Conservation (phyloP, 2,113 vertebrate species). For the Zosterops japonicus region DNA sequence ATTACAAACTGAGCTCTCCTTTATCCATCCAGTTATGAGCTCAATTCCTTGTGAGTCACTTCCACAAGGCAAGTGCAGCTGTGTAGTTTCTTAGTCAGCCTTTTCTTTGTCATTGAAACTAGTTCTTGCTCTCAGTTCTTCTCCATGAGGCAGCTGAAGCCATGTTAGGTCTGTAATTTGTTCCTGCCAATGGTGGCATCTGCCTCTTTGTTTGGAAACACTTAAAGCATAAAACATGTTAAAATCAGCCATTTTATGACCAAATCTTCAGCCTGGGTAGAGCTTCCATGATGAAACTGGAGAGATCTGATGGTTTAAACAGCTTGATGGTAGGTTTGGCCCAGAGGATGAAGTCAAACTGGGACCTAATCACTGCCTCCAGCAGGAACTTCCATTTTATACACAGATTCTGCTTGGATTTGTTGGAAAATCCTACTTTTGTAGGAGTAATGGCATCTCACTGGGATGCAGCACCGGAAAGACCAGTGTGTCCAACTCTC, state of each 20-base stretch:
- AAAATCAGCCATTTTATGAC: background rate
- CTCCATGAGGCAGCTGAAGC: background rate
- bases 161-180: background rate
- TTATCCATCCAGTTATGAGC: background rate
- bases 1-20: background rate
- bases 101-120: constrained; percentile 22
- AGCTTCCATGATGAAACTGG: background rate
- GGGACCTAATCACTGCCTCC: background rate
- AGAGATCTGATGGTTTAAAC: background rate
- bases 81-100: constrained; percentile 1
- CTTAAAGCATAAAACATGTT: fast-evolving
- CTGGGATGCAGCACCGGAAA: background rate
- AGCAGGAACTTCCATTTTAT: background rate
- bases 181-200: background rate
- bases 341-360: background rate
- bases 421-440: background rate
- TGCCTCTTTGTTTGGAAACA: background rate
- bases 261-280: background rate
- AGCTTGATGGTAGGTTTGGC: background rate
- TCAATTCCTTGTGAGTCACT: background rate
- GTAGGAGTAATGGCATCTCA: background rate
- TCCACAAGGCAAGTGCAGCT: background rate
- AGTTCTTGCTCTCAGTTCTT: background rate
- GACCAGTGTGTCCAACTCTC: background rate
- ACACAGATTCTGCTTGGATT: background rate